Evolutionary conservation across 2,113 vertebrate species (phyloP), one percentile per base, ranked within the genome.

Genomic region (Odontophorus gujanensis): DNA sequence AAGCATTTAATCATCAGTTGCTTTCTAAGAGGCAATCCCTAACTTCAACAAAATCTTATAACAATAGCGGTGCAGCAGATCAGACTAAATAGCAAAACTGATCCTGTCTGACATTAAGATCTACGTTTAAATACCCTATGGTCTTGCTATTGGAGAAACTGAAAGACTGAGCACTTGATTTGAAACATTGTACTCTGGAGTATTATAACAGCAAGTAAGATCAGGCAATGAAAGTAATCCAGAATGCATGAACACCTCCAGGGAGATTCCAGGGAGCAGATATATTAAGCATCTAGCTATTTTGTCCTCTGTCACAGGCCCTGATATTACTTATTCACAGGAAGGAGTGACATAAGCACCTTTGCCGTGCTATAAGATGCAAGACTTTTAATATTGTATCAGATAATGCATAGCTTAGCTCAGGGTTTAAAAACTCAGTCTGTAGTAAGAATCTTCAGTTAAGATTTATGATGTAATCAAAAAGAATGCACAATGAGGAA

Each of bases 331-430:
- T 57, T 16, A 43, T 68, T 81, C 57, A 72, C 40, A 68, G 43
- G 22, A 68, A 78, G 48, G 12, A 4, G 63, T 14, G 15, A 47
- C 68, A 42, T 25, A 21, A 89, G 3, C 16, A 59, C 18, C 28
- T 71, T 58, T 0, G 0, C 6, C 0, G 0, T 45, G 38, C 7
- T 36, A 17, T 53, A 71, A 88, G 65, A 61, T 30, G 25, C 26
- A 34, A 53, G 16, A 53, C 11, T 53, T 68, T 32, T 45, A 45
- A 87, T 88, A 90, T 43, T 59, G 25, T 79, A 9, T 50, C 43
- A 71, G 22, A 50, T 18, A 77, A 67, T 6, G 7, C 8, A 47
- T 21, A 62, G 2, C 6, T 50, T 42, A 77, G 3, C 8, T 72
- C 28, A 81, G 4, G 11, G 11, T 32, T 72, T 71, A 38, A 83